A percentile compares a stretch with the other conserved stretches of the same genome.
Evolutionary conservation across 2,797 vertebrate genomes (phyloP).

Genomic region (Propithecus perrieri): DNA sequence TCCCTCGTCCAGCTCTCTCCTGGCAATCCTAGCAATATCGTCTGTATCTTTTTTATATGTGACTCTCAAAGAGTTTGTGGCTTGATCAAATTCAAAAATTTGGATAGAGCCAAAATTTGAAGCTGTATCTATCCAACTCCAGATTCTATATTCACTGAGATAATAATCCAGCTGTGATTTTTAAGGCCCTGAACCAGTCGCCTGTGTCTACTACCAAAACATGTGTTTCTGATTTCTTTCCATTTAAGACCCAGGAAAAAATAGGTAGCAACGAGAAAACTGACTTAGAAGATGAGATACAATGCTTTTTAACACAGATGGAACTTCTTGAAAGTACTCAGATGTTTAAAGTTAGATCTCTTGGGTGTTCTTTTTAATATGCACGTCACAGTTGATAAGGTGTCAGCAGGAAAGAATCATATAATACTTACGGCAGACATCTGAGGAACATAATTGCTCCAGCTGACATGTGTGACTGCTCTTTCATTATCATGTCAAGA

Average conservation of each 20-base stretch:
- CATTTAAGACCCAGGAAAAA: slow-evolving; percentile 16
- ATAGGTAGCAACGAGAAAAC: slow-evolving; percentile 5
- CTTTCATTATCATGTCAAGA: slow-evolving; percentile 89
- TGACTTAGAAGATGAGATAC: neutral
- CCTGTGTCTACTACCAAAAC: slow-evolving; percentile 12
- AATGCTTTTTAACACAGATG: slow-evolving; percentile 55
- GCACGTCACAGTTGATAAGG: slow-evolving; percentile 83
- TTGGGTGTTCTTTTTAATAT: slow-evolving; percentile 84
- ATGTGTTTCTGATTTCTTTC: neutral
- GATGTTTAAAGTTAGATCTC: slow-evolving; percentile 67
- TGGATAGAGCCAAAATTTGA: neutral
- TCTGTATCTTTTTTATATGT: neutral
- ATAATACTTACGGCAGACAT: slow-evolving; percentile 84
- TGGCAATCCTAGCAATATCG: neutral
- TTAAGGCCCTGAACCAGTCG: neutral
- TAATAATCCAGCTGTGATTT: neutral
- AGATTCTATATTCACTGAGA: neutral
- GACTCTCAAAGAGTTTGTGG: neutral
- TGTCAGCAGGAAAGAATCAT: slow-evolving; percentile 86
- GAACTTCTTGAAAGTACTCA: slow-evolving; percentile 68
- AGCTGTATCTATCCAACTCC: neutral
- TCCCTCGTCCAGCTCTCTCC: neutral
- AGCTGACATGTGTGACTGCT: slow-evolving; percentile 88
- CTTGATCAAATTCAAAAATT: neutral
- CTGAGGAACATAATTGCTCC: slow-evolving; percentile 87